Evolutionary conservation across 2,113 vertebrate genomes (phyloP), one percentile per base, ranked within the genome.

Genomic region (Paramormyrops kingsleyae): DNA sequence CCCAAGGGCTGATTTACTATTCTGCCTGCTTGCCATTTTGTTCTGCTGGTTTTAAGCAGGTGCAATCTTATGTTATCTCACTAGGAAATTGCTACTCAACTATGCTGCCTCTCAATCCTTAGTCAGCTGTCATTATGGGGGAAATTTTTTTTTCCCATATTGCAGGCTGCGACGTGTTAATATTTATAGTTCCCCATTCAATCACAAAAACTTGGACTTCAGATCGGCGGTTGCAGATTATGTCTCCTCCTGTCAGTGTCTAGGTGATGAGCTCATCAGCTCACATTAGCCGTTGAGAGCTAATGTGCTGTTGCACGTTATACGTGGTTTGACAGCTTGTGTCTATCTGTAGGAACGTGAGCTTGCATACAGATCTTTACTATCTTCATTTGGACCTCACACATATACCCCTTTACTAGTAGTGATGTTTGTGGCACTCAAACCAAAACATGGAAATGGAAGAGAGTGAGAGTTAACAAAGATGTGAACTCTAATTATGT

Each of bases 341-440:
- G n/a, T 35, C 27, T 56, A 15, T 53, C 31, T 87, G 49, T 53
- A 52, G 27, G 19, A 21, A 13, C 24, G 56, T 4, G 1, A 19
- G 70, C 19, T 88, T 74, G 87, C 62, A 47, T 70, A n/a, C 49
- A 46, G 9, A 31, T 31, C 53, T 89, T 56, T 47, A 56, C 89
- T 49, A 91, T 92, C 86, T 47, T 89, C 89, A 66, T 53, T 91
- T 90, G 90, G 88, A 90, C 86, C 89, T 89, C n/a, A 44, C 91
- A 88, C 85, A 91, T 91, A 92, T 93, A 90, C 89, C 89, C 91
- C 91, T 92, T 94, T 92, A 91, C 93, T 91, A 92, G 89, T 91
- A 90, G 91, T 89, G 94, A 95, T 91, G 83, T 19, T 35, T 88
- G 91, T 80, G 91, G 91, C 90, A 91, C 91, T 62, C 80, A 47